Conservation (phyloP, 1,140 invertebrate genomes). For the Ptiloglossa arizonensis region DNA sequence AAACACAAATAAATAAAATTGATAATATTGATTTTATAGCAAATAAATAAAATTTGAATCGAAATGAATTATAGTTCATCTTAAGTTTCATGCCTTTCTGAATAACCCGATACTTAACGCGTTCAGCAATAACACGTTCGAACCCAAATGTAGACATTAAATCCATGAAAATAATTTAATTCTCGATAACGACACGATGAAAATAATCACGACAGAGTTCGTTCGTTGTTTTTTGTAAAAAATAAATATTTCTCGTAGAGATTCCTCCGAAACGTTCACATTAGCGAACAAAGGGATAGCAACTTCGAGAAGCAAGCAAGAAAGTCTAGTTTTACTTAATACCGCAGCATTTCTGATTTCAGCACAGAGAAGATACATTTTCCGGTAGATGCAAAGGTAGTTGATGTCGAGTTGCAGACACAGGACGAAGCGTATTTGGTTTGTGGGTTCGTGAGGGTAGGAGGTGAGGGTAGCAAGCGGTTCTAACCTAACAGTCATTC, state of each 20-base stretch:
- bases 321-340: neutral
- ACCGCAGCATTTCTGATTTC: conserved; percentile 23
- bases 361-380: conserved; percentile 37
- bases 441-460: neutral
- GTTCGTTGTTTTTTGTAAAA: neutral
- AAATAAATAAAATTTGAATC: too few relatives aligned
- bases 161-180: too few relatives aligned
- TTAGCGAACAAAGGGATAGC: neutral
- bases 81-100: too few relatives aligned
- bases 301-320: neutral
- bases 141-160: too few relatives aligned
- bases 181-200: too few relatives aligned
- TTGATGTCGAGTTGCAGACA: conserved; percentile 25
- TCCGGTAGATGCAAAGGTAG: conserved; percentile 40
- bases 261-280: neutral
- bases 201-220: too few relatives aligned
- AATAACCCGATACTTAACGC: too few relatives aligned
- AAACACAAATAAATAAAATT: too few relatives aligned
- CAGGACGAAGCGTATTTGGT: conserved; percentile 1
- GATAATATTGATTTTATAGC: too few relatives aligned
- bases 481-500: conserved; percentile 38
- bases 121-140: too few relatives aligned
- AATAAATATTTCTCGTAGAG: neutral
- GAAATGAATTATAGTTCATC: too few relatives aligned
- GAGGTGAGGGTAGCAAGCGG: conserved; percentile 14